Conservation (phyloP, 2,888 invertebrate species). For the Aporophyla lueneburgensis region DNA sequence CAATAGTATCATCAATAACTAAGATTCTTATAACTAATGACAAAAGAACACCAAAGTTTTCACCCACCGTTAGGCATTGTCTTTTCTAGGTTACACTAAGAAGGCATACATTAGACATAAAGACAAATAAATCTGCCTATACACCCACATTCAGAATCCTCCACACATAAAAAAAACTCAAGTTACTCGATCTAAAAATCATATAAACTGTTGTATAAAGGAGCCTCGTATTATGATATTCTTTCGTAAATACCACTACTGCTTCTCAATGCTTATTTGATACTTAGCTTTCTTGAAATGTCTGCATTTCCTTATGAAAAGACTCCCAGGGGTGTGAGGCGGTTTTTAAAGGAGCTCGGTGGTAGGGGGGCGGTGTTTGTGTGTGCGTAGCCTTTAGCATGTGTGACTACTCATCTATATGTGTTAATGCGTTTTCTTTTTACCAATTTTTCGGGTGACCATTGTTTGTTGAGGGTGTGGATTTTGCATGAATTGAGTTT, state of each 20-base stretch:
- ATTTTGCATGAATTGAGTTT: slow-evolving; percentile 40
- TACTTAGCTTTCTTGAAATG: slow-evolving; percentile 90
- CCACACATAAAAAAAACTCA: slow-evolving; percentile 29
- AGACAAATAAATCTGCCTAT: slow-evolving; percentile 27
- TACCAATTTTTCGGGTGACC: slow-evolving; percentile 89
- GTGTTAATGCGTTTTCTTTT: slow-evolving; percentile 91
- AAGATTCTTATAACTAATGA: slow-evolving; percentile 25
- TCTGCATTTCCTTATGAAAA: slow-evolving; percentile 91
- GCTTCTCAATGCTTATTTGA: slow-evolving; percentile 84
- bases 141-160: slow-evolving; percentile 39
- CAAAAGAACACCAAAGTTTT: not conserved
- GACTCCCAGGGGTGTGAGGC: slow-evolving; percentile 81
- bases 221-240: slow-evolving; percentile 78
- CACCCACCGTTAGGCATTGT: slow-evolving; percentile 51
- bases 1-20: slow-evolving; percentile 19
- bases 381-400: slow-evolving; percentile 79
- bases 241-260: slow-evolving; percentile 81
- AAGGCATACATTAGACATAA: slow-evolving; percentile 21
- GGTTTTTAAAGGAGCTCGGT: slow-evolving; percentile 82
- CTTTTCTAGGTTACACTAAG: slow-evolving; percentile 38
- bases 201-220: slow-evolving; percentile 64
- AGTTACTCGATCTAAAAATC: slow-evolving; percentile 50
- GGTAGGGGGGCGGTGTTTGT: slow-evolving; percentile 72
- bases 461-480: slow-evolving; percentile 43
- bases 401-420: slow-evolving; percentile 89